Evolutionary conservation across 2,888 invertebrate species (phyloP), one percentile per base, ranked within the genome.

Genomic region (Cataglyphis livida): DNA sequence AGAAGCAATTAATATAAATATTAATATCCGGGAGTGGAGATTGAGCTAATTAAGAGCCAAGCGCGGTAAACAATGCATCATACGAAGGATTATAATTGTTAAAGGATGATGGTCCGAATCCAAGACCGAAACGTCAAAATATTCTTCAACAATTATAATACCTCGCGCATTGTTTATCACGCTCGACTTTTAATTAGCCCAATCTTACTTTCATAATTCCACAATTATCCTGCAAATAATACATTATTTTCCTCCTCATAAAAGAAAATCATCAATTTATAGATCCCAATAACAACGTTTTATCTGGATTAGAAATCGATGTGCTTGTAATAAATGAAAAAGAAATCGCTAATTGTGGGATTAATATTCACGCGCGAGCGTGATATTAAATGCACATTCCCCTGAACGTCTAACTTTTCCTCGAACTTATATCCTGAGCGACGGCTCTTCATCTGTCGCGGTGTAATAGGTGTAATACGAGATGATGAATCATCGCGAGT

Each of bases 401-500:
- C 44, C 44, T 59, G 51, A 74, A 35, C 57, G 28, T 59, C 25
- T 32, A 71, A 74, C 64, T 59, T 62, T 70, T 79, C 66, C 68
- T 68, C 44, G 44, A 21, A 64, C 70, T 79, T 62, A 61, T 51
- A 51, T 84, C 71, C 48, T 10, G 57, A 64, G 51, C 75, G 84
- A 79, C 68, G 71, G 84, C 82, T 83, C 65, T 83, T 86, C 88
- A 88, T 86, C 88, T 68, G 88, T 88, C 84, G 66, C 57, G 48
- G 18, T n/a, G 51, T 28, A 59, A 57, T 54, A 18, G 59, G 21
- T 21, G 21, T 21, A 21, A 21, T 81, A 44, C 12, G 75, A 83
- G 84, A 84, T 84, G 89, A 90, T 90, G 89, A 90, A 90, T 90
- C 89, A 90, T 21, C 75, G 71, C 87, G 78, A 82, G 73, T 66